phyloP scores from a whole-genome alignment of 1,140 invertebrate species.

The Pseudomyrmex concolor region DNA sequence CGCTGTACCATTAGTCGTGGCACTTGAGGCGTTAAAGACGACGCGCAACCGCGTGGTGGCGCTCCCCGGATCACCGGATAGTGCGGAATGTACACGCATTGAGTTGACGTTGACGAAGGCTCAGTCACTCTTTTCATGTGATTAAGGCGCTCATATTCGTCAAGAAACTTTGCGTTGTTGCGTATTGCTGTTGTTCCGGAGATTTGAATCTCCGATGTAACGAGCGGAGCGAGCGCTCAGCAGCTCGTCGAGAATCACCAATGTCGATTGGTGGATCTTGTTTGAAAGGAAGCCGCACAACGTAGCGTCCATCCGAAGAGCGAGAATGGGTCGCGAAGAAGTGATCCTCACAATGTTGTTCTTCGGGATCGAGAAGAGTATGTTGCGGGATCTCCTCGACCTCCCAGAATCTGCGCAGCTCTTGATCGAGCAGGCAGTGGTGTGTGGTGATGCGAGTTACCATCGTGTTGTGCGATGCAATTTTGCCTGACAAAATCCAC shows the following conservation, averaged over 20 bases:
- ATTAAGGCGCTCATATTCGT: not conserved
- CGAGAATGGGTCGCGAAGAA: not conserved
- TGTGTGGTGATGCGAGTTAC: not conserved
- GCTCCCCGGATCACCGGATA: constrained; percentile 23
- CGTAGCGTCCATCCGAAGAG: not conserved
- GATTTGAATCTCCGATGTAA: not conserved
- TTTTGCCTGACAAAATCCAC: not conserved
- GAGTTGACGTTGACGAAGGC: not conserved
- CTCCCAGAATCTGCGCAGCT: not conserved
- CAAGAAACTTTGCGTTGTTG: not conserved
- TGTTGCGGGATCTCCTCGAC: not conserved
- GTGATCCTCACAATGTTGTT: not conserved
- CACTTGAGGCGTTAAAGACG: constrained; percentile 56
- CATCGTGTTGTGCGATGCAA: not conserved
- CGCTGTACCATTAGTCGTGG: constrained; percentile 6
- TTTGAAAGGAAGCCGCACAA: not conserved
- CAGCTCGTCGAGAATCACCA: not conserved
- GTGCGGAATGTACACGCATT: constrained; percentile 57
- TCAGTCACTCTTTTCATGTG: not conserved
- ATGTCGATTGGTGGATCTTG: not conserved
- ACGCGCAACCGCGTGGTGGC: not conserved
- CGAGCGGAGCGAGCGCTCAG: not conserved
- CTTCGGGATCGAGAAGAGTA: not conserved
- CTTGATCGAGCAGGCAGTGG: not conserved
- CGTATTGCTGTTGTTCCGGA: not conserved